These are phyloP conservation scores for Galleria mellonella DNA, from an alignment of 1,140 invertebrate genomes.

Conservation along the genomic window DNA sequence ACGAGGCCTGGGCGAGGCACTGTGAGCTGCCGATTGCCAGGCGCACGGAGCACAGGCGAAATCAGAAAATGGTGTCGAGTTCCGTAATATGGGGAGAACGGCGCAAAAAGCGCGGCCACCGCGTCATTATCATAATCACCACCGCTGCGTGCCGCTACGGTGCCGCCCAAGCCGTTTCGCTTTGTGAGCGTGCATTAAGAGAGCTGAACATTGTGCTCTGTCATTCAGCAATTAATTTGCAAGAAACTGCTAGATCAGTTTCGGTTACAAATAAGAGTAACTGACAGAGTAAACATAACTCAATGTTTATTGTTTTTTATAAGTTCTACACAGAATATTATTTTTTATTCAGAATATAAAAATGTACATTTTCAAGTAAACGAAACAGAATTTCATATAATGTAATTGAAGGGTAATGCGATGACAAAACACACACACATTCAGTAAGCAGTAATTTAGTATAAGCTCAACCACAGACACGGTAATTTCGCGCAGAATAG, in stretches of 20 bases:
- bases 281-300: no score
- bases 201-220: constrained; percentile 60
- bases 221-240: constrained; percentile 70
- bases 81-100: constrained; percentile 49
- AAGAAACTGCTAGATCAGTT: constrained; percentile 36
- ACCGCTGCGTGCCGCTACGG: constrained; percentile 53
- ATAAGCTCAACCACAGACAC: constrained; percentile 50
- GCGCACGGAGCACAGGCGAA: constrained; percentile 24
- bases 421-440: constrained; percentile 34
- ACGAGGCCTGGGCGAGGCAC: constrained; percentile 13
- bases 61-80: constrained; percentile 57
- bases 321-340: no score
- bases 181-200: constrained; percentile 70
- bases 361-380: no score
- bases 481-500: constrained; percentile 56
- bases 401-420: constrained; percentile 6
- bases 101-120: constrained; percentile 67
- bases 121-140: constrained; percentile 72
- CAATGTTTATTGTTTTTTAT: no score
- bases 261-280: constrained; percentile 5
- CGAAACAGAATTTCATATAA: background rate
- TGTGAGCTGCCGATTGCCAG: constrained; percentile 19
- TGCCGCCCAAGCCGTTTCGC: constrained; percentile 62
- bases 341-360: no score
- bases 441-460: constrained; percentile 51